Percentiles rank a stretch among this genome's conserved stretches.
These are phyloP conservation scores for Antennarius maculatus DNA, from an alignment of 2,797 vertebrate species.

Conservation along the genomic window DNA sequence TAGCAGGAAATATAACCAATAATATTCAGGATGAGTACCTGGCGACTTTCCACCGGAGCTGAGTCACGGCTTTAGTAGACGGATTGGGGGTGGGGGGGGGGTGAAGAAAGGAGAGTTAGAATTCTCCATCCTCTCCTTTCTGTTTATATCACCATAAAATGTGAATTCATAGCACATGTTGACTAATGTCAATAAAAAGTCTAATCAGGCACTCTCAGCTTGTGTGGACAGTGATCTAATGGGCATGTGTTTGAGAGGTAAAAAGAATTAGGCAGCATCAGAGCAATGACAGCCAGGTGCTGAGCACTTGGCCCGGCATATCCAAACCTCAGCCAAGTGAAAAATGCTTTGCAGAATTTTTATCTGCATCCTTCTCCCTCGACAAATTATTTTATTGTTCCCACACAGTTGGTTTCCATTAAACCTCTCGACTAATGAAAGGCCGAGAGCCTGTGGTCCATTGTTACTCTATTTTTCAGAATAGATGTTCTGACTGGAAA, in stretches of 20 bases:
- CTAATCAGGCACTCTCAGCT: conserved; percentile 60
- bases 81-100: conserved; percentile 8
- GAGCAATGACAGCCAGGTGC: conserved; percentile 77
- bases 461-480: conserved; percentile 65
- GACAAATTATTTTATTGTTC: conserved; percentile 87
- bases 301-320: conserved; percentile 72
- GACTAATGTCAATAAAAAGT: conserved; percentile 65
- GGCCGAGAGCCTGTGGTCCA: conserved; percentile 72
- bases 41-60: conserved; percentile 52
- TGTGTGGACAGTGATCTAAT: conserved; percentile 67
- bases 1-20: conserved; percentile 68
- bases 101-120: conserved; percentile 19
- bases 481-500: conserved; percentile 56
- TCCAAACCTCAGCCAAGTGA: conserved; percentile 71
- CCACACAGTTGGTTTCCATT: conserved; percentile 85
- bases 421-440: conserved; percentile 76
- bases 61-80: conserved; percentile 56
- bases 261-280: conserved; percentile 70
- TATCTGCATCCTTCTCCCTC: conserved; percentile 81
- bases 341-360: conserved; percentile 84
- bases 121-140: conserved; percentile 34
- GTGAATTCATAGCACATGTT: conserved; percentile 51
- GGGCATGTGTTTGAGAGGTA: conserved; percentile 64
- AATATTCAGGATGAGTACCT: conserved; percentile 63
- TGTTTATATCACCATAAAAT: conserved; percentile 67